Percentiles rank a stretch among this genome's conserved stretches.
phyloP scores from a whole-genome alignment of 1,140 invertebrate species.

The Aphelinus certus region DNA sequence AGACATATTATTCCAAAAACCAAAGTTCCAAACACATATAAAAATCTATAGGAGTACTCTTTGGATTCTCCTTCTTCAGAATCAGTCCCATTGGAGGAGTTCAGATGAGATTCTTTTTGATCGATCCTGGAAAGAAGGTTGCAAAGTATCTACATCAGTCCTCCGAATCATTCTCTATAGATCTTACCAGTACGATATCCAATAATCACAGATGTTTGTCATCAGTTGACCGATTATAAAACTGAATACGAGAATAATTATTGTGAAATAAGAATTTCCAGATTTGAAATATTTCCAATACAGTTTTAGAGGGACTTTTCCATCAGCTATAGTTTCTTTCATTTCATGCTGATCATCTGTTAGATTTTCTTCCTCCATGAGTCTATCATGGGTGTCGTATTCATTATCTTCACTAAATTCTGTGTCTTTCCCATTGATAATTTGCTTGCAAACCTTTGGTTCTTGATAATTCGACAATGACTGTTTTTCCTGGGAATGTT shows the following conservation, averaged over 20 bases:
- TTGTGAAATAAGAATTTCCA: conserved; percentile 71
- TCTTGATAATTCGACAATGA: background rate
- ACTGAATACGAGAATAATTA: conserved; percentile 69
- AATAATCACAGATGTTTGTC: conserved; percentile 80
- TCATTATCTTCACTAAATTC: background rate
- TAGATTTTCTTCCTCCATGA: too few relatives aligned
- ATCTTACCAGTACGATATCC: conserved; percentile 79
- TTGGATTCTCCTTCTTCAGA: background rate
- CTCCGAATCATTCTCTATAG: background rate
- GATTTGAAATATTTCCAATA: conserved; percentile 70
- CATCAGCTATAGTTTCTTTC: background rate
- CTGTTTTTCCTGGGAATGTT: background rate
- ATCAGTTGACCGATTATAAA: conserved; percentile 75
- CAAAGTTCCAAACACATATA: conserved; percentile 60
- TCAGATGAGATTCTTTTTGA: background rate
- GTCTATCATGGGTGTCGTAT: too few relatives aligned
- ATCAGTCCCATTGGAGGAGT: background rate
- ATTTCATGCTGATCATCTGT: background rate
- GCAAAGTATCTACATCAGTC: background rate
- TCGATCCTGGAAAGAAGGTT: background rate
- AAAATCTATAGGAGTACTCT: conserved; percentile 12
- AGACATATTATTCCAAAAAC: conserved; percentile 52
- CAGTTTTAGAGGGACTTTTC: background rate
- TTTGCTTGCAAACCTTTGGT: too few relatives aligned
- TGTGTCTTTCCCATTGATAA: background rate